Percentiles rank a stretch among this genome's conserved stretches.
These are phyloP conservation scores for Drosophila micromelanica DNA, from an alignment of 1,140 invertebrate species.

Conservation along the genomic window DNA sequence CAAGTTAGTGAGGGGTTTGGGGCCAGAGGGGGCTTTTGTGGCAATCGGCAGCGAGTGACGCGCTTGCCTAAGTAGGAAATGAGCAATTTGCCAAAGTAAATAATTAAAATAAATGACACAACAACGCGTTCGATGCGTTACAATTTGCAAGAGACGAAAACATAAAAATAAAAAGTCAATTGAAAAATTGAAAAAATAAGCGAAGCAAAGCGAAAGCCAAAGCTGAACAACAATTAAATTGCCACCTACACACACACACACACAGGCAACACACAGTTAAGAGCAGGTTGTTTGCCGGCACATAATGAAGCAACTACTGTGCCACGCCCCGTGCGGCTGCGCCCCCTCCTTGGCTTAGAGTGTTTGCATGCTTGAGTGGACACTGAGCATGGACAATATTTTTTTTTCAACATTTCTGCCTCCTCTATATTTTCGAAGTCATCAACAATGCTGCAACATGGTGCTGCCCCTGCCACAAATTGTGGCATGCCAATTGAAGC, in stretches of 20 bases:
- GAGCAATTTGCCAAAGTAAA: slow-evolving; percentile 80
- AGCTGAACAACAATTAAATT: slow-evolving; percentile 34
- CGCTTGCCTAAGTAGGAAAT: slow-evolving; percentile 64
- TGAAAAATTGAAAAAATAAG: slow-evolving; percentile 32
- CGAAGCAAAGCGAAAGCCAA: slow-evolving; percentile 28
- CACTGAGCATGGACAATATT: slow-evolving; percentile 72
- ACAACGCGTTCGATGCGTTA: slow-evolving; percentile 28
- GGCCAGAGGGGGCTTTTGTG: background rate
- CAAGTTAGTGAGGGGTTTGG: background rate
- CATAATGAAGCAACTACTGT: slow-evolving; percentile 15
- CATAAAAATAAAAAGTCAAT: slow-evolving; percentile 13
- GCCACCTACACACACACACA: slow-evolving; percentile 12
- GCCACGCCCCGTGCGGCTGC: slow-evolving; percentile 15
- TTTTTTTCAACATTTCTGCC: slow-evolving; percentile 1
- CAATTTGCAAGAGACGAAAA: slow-evolving; percentile 37
- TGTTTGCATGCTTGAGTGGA: slow-evolving; percentile 64
- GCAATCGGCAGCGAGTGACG: slow-evolving; percentile 4
- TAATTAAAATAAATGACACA: slow-evolving; percentile 74
- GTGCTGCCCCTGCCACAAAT: slow-evolving; percentile 11
- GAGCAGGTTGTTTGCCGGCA: slow-evolving; percentile 29
- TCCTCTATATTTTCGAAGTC: background rate
- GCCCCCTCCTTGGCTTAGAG: slow-evolving; percentile 15
- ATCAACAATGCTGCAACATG: background rate
- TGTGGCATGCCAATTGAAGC: slow-evolving; percentile 2
- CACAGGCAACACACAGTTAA: slow-evolving; percentile 4